Evolutionary conservation across 2,888 invertebrate genomes (phyloP).

Genomic region (Timandra comae): DNA sequence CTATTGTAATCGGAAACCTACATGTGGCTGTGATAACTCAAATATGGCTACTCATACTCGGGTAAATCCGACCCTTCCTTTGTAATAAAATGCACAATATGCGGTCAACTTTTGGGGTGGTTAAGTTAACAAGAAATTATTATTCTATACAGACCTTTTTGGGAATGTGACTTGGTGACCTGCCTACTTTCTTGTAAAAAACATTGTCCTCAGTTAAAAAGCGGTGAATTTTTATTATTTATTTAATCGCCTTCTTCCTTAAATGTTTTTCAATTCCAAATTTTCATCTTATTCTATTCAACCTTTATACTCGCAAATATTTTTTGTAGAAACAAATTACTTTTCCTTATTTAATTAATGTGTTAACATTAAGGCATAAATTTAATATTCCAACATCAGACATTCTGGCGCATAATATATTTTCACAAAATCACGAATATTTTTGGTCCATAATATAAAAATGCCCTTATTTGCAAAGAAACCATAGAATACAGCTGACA

Average conservation of each 20-base stretch:
- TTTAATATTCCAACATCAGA: slow-evolving; percentile 1
- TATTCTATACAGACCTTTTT: slow-evolving; percentile 16
- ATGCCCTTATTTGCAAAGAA: slow-evolving; percentile 49
- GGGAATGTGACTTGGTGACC: too few relatives aligned
- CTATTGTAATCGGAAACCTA: slow-evolving; percentile 27
- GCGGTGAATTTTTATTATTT: too few relatives aligned
- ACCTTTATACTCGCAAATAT: too few relatives aligned
- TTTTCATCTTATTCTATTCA: too few relatives aligned
- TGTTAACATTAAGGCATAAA: too few relatives aligned
- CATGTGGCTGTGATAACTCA: slow-evolving; percentile 35
- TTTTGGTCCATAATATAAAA: slow-evolving; percentile 41
- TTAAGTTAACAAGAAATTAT: slow-evolving; percentile 37
- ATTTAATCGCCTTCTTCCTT: too few relatives aligned
- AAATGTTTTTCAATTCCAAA: too few relatives aligned
- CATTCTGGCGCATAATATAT: slow-evolving; percentile 20
- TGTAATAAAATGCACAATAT: slow-evolving; percentile 42
- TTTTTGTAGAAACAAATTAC: background rate
- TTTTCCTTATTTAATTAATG: too few relatives aligned
- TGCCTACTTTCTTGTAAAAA: background rate
- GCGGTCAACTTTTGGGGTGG: slow-evolving; percentile 39
- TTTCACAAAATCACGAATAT: slow-evolving; percentile 20
- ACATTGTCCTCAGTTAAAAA: too few relatives aligned
- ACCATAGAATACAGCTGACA: slow-evolving; percentile 46
- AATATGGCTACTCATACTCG: slow-evolving; percentile 41
- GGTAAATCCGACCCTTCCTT: slow-evolving; percentile 39